These are phyloP conservation scores for Tholera decimalis DNA, from an alignment of 2,888 invertebrate genomes.

Conservation along the genomic window DNA sequence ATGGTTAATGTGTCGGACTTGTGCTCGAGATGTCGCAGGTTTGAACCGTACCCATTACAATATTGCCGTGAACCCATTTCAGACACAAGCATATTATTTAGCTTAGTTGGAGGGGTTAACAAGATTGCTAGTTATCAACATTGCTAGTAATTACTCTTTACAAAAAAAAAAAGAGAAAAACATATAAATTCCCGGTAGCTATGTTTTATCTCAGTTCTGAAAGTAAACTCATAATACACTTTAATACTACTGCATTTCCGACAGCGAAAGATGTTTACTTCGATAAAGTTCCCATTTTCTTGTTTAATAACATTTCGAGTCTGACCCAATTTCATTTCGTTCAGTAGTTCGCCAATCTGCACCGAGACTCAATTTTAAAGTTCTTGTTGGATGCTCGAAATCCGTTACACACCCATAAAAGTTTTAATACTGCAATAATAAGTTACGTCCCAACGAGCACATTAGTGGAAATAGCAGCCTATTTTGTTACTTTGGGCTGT, in stretches of 20 bases:
- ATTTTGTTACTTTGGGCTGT: too few relatives aligned
- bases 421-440: conserved; percentile 4
- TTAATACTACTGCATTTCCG: not conserved
- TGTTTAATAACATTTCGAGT: conserved; percentile 21
- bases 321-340: conserved; percentile 33
- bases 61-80: too few relatives aligned
- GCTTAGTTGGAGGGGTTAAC: too few relatives aligned
- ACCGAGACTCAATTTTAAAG: conserved; percentile 15
- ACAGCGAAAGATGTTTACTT: conserved; percentile 11
- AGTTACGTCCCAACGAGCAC: too few relatives aligned
- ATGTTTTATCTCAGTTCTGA: not conserved
- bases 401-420: not conserved
- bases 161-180: too few relatives aligned
- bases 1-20: too few relatives aligned
- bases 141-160: too few relatives aligned
- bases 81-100: too few relatives aligned
- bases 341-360: conserved; percentile 9
- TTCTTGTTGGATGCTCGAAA: not conserved
- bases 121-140: too few relatives aligned
- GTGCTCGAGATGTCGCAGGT: too few relatives aligned
- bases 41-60: too few relatives aligned
- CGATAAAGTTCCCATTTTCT: conserved; percentile 29
- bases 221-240: not conserved
- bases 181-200: not conserved
- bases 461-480: too few relatives aligned